phyloP scores from a whole-genome alignment of 2,888 invertebrate genomes.

The Stenodera caucasica region DNA sequence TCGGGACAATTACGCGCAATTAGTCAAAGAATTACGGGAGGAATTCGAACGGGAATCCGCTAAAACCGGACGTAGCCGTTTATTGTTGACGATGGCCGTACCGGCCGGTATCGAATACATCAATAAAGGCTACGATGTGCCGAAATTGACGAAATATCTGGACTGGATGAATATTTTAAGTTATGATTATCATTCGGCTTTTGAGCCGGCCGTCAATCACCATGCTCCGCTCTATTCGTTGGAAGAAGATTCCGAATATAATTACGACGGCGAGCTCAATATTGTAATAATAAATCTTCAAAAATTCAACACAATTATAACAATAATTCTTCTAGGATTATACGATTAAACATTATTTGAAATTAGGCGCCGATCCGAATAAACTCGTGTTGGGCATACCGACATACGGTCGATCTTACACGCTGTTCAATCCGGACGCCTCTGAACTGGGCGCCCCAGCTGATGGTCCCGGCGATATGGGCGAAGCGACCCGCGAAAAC shows the following conservation, averaged over 20 bases:
- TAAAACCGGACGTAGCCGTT: conserved; percentile 76
- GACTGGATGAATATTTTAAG: conserved; percentile 92
- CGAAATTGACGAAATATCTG: conserved; percentile 81
- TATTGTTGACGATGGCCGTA: conserved; percentile 90
- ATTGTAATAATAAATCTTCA: conserved; percentile 66
- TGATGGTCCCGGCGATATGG: conserved; percentile 88
- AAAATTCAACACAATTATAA: conserved; percentile 4
- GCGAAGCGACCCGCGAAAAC: conserved; percentile 88
- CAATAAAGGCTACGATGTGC: conserved; percentile 90
- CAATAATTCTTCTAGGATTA: conserved; percentile 76
- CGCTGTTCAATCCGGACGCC: conserved; percentile 82
- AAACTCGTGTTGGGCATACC: conserved; percentile 87
- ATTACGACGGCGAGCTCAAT: conserved; percentile 83
- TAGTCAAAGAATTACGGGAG: conserved; percentile 85
- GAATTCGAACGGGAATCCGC: conserved; percentile 86
- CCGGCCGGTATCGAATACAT: conserved; percentile 93
- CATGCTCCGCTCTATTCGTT: conserved; percentile 83
- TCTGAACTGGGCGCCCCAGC: conserved; percentile 85
- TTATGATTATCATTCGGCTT: conserved; percentile 92
- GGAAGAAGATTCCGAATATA: conserved; percentile 83
- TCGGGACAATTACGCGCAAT: conserved; percentile 81
- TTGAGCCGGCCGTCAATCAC: conserved; percentile 88
- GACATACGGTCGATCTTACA: conserved; percentile 88
- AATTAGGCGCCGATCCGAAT: conserved; percentile 75
- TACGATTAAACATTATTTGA: conserved; percentile 80